Conservation (phyloP, 2,797 vertebrate species). For the Tapera naevia region DNA sequence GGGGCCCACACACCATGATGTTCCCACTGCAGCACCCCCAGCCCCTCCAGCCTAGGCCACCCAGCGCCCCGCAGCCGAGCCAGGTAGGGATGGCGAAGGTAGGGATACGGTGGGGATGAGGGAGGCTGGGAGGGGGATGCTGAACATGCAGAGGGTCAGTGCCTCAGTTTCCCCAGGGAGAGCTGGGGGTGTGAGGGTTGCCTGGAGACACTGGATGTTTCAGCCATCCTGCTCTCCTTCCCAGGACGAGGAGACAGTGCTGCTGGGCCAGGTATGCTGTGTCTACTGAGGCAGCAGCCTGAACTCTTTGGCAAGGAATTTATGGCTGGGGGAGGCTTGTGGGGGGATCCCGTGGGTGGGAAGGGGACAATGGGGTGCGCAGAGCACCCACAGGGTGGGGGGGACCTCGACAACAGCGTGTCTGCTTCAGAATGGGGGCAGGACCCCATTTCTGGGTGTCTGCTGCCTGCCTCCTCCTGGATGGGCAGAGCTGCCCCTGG, state of each 20-base stretch:
- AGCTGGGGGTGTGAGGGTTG: background rate
- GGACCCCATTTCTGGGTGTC: background rate
- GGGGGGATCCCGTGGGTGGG: fast-evolving
- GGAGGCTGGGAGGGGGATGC: background rate
- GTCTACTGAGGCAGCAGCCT: conserved; percentile 80
- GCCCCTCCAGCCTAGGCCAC: conserved; percentile 36
- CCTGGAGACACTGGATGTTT: no score
- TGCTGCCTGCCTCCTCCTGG: background rate
- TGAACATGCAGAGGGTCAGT: fast-evolving
- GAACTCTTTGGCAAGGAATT: conserved; percentile 73
- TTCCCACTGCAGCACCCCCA: conserved; percentile 65
- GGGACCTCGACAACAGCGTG: background rate
- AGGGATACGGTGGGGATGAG: fast-evolving
- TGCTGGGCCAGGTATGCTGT: conserved; percentile 80
- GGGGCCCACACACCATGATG: conserved; percentile 83
- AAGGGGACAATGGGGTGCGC: background rate
- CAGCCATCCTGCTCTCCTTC: background rate
- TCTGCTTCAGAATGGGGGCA: background rate
- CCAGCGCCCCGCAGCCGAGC: background rate
- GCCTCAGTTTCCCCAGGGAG: background rate
- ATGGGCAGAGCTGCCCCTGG: no score
- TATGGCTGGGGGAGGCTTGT: background rate
- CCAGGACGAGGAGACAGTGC: conserved; percentile 74
- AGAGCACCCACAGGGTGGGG: fast-evolving
- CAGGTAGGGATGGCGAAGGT: conserved; percentile 51